Base-by-base conservation (phyloP, 2,113 vertebrate genomes). In the Notarius lentiginosus region DNA sequence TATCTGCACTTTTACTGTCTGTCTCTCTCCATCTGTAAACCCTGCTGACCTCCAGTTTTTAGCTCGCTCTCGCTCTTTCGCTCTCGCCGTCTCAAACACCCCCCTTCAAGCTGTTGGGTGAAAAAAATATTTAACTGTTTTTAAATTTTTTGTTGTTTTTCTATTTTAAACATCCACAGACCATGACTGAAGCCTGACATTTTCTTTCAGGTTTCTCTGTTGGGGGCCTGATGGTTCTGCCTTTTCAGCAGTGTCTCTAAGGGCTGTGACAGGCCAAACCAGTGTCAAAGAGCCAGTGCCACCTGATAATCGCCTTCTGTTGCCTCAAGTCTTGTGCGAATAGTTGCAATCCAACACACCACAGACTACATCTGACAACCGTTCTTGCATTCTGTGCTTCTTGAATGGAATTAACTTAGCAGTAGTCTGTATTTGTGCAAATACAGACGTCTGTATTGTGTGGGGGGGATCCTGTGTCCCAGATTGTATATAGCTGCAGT, bases 221-320 rank as follows among this genome's bases (percentile, higher is more conserved):
- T 47, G 47, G 63, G 24, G 24, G 14, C 18, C 47, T n/a, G 81
- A 51, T 51, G 22, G 41, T 27, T 82, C 20, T 79, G 24, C 22
- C n/a, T 79, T 53, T 56, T 79, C n/a, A 79, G 14, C n/a, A 79
- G 51, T n/a, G 75, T 79, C 51, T 49, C 9, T 83, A 20, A 51
- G 14, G 24, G 41, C 51, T 47, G 30, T 81, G 79, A 61, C 79
- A 41, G 18, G 79, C 27, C 79, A 80, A 60, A 8, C 53, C 27
- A 1, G 55, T 58, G 77, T 79, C 53, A 79, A 58, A 79, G 9
- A 34, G 18, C 4, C 47, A 81, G 20, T 30, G 10, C 56, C 9
- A 30, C 79, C 79, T 80, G 27, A 47, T 81, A 47, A 81, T 34
- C 58, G 79, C 30, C 79, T 81, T 81, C 79, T 80, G 79, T 80